phyloP scores from a whole-genome alignment of 92 coral and sea anemone species.

The Actinostola sp. region DNA sequence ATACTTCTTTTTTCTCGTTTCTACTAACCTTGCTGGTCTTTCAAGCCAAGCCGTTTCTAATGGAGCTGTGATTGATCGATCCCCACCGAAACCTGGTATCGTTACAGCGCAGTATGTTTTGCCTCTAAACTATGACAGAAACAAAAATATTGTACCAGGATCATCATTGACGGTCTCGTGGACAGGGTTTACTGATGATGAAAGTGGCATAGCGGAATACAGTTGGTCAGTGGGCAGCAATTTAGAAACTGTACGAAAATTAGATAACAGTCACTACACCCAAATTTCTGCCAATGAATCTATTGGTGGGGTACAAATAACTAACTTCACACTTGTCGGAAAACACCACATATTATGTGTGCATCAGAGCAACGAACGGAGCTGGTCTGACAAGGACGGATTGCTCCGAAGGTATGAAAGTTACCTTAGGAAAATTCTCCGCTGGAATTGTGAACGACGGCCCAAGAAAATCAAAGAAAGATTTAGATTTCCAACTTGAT shows the following conservation, averaged over 20 bases:
- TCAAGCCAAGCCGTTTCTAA: constrained; percentile 68
- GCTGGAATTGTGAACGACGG: constrained; percentile 92
- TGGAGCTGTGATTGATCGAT: constrained; percentile 83
- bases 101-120: constrained; percentile 74
- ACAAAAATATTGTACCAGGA: constrained; percentile 65
- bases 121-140: constrained; percentile 79
- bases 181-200: constrained; percentile 85
- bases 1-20: constrained; percentile 71
- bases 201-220: constrained; percentile 78
- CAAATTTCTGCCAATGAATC: constrained; percentile 57
- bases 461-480: constrained; percentile 49
- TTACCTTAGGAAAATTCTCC: constrained; percentile 75
- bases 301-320: constrained; percentile 75
- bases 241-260: constrained; percentile 13
- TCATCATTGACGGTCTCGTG: constrained; percentile 80
- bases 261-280: constrained; percentile 46
- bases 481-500: constrained; percentile 93
- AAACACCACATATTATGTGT: constrained; percentile 78
- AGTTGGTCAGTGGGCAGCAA: constrained; percentile 83
- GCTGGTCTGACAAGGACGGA: constrained; percentile 85
- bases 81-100: constrained; percentile 75
- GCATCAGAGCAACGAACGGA: constrained; percentile 88
- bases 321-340: constrained; percentile 67
- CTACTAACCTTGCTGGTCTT: constrained; percentile 69
- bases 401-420: constrained; percentile 73